Base-by-base conservation (phyloP, 2,888 invertebrate genomes). In the Amblyjoppa proteus region DNA sequence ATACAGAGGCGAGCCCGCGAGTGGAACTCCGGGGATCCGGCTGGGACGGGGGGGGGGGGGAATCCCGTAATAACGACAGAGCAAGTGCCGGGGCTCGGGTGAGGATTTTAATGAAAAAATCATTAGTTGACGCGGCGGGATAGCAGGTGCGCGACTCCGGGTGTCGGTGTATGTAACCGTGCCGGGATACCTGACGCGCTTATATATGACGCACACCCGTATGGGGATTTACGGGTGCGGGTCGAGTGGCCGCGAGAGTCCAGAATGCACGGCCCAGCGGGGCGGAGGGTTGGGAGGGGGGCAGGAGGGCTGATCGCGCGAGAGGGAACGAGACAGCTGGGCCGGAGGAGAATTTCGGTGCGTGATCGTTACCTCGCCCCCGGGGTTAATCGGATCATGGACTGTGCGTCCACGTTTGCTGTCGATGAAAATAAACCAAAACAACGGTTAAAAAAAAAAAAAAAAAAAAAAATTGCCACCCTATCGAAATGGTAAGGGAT, bases 41-140 rank as follows among this genome's bases (percentile, higher is more conserved):
- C 28, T 58, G 38, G 38, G 41, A 41, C 41, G 28, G 38, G 7
- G 56, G 34, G 45, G 61, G 20, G 20, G 20, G n/a, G n/a, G 68
- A 28, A 71, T 73, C 45, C 68, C 20, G 76, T 82, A 79, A 82
- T 85, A 79, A 82, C 81, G 78, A 78, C 76, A 66, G 70, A 64
- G 20, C 53, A 16, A 64, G 45, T 38, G 61, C 25, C n/a, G 66
- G 13, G 45, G 25, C 61, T 51, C 49, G 58, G 11, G 20, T 41
- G 79, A 75, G 73, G 85, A 82, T 83, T 85, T 77, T 82, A 85
- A 85, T 85, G 85, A 85, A 85, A 85, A 83, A 85, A 85, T 85
- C 85, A 83, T 85, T 85, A 85, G 76, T 76, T 61, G 31, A 58
- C 76, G 64, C 20, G 71, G 68, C 68, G 58, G 58, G 53, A 51